Evolutionary conservation across 2,888 invertebrate species (phyloP).

Genomic region (Clanis bilineata): DNA sequence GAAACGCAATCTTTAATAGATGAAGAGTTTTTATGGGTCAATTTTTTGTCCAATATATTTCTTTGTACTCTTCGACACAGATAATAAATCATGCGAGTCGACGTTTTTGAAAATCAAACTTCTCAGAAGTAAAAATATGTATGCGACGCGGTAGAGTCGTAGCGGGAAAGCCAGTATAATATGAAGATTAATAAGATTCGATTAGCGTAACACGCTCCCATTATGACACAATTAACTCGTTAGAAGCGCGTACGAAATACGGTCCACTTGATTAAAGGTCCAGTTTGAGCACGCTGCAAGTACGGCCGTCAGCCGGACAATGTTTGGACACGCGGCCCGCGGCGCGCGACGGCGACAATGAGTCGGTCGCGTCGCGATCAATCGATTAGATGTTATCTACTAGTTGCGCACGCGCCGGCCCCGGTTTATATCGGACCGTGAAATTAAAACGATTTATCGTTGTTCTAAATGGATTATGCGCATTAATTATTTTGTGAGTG

Average conservation of each 20-base stretch:
- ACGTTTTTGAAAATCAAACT: too few species aligned
- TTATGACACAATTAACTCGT: slow-evolving; percentile 14
- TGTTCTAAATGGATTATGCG: slow-evolving; percentile 17
- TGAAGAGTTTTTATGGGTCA: too few species aligned
- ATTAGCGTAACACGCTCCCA: neutral
- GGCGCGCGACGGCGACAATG: slow-evolving; percentile 59
- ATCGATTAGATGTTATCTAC: slow-evolving; percentile 63
- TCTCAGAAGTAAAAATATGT: too few species aligned
- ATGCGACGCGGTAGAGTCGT: too few species aligned
- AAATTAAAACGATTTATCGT: slow-evolving; percentile 62
- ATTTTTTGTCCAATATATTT: too few species aligned
- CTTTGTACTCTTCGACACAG: too few species aligned
- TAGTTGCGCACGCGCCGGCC: slow-evolving; percentile 60
- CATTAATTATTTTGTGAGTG: slow-evolving; percentile 18
- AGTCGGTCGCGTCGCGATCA: slow-evolving; percentile 57
- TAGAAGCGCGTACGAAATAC: neutral
- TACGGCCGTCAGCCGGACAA: slow-evolving; percentile 49
- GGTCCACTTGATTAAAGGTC: slow-evolving; percentile 12
- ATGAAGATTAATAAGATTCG: neutral
- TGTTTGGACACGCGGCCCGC: slow-evolving; percentile 64
- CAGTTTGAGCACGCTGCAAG: slow-evolving; percentile 26
- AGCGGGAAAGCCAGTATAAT: too few species aligned
- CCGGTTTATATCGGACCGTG: slow-evolving; percentile 55
- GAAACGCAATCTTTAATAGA: too few species aligned
- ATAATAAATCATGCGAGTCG: too few species aligned